phyloP scores from a whole-genome alignment of 2,113 vertebrate species.

The Cinclus cinclus region DNA sequence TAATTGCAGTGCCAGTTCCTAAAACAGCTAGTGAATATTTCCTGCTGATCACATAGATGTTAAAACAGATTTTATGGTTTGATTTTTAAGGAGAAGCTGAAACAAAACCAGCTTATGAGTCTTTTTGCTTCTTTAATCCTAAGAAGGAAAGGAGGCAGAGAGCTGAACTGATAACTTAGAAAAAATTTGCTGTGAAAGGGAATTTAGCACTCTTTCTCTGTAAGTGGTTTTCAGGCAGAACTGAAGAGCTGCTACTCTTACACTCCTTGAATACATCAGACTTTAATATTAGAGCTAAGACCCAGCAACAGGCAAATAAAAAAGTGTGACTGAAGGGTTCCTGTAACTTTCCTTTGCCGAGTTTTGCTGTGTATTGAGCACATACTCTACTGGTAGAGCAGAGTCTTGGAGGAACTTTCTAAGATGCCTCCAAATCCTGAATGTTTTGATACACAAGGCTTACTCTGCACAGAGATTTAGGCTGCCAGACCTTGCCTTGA shows the following conservation, averaged over 20 bases:
- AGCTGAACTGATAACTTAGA: not conserved
- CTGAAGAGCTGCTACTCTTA: not conserved
- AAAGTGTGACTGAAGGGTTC: not conserved
- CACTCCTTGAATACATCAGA: not conserved
- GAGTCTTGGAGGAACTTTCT: not conserved
- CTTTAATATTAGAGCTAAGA: not conserved
- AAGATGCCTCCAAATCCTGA: not conserved
- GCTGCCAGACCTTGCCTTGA: not conserved
- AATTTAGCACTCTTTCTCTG: not conserved
- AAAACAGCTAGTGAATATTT: not conserved
- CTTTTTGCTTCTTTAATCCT: not conserved
- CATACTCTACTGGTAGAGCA: not conserved
- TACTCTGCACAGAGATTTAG: not conserved
- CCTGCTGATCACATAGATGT: not conserved
- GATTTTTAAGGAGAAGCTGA: not conserved
- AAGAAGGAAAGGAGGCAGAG: not conserved
- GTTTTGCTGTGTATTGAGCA: not conserved
- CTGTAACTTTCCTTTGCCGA: not conserved
- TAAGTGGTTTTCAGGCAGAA: not conserved
- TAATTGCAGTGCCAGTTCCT: not conserved
- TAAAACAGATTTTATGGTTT: not conserved
- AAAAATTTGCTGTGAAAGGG: not conserved
- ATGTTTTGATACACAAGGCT: not conserved
- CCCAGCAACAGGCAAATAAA: not conserved
- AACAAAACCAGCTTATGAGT: not conserved